phyloP scores from a whole-genome alignment of 1,140 invertebrate genomes.

The Pseudomyrmex dendroicus region DNA sequence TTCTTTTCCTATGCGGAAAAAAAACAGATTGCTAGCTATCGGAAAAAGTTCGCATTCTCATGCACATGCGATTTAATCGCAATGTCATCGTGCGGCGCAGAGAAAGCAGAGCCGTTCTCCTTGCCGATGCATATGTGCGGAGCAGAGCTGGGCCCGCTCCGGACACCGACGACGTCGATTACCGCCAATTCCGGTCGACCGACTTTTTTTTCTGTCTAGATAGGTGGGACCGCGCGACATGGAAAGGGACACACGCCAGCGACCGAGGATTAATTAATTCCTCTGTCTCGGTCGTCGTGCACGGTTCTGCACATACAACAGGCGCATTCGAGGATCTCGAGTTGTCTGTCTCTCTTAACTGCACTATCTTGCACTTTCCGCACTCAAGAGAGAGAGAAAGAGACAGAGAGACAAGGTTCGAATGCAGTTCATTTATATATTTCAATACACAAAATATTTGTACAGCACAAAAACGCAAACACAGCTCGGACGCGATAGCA shows the following conservation, averaged over 20 bases:
- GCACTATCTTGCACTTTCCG: background rate
- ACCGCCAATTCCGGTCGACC: slow-evolving; percentile 21
- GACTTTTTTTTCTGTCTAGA: slow-evolving; percentile 20
- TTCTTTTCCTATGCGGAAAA: no score
- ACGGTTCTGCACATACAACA: background rate
- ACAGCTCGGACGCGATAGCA: no score
- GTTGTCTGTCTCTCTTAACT: background rate
- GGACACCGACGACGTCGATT: slow-evolving; percentile 15
- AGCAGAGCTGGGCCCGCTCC: background rate
- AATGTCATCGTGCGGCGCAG: slow-evolving; percentile 8
- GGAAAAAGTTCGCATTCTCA: background rate
- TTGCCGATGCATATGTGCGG: background rate
- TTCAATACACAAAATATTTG: no score
- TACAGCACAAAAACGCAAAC: no score
- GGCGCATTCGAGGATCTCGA: background rate
- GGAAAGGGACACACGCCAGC: slow-evolving; percentile 12
- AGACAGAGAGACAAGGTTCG: background rate
- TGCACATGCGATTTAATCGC: slow-evolving; percentile 14
- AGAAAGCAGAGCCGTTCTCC: background rate
- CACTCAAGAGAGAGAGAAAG: background rate
- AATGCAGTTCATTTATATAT: no score
- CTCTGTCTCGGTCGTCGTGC: background rate
- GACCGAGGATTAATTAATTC: slow-evolving; percentile 12
- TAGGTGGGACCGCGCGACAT: background rate
- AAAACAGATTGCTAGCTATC: no score